These are phyloP conservation scores for Zoanthus sociatus DNA, from an alignment of 92 coral and sea anemone species.

Conservation along the genomic window DNA sequence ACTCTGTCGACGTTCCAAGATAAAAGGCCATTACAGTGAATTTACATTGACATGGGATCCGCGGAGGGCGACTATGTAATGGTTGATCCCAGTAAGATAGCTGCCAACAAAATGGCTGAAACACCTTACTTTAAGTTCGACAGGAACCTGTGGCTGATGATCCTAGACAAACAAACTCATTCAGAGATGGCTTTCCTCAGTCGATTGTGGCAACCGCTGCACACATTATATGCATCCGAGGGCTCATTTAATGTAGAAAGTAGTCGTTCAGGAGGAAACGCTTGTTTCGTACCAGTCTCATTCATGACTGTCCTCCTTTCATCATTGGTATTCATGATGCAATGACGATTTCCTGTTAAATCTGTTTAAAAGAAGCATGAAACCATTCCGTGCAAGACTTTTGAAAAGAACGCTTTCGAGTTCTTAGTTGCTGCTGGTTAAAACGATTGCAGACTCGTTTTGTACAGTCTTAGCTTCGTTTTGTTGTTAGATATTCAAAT, in stretches of 20 bases:
- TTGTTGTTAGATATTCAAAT: too few species aligned
- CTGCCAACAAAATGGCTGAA: constrained; percentile 40
- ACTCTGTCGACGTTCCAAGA: constrained; percentile 49
- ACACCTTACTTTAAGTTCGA: constrained; percentile 60
- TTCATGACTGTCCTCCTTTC: background rate
- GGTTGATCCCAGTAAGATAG: constrained; percentile 51
- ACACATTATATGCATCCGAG: constrained; percentile 57
- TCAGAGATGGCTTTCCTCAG: background rate
- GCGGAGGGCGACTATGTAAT: constrained; percentile 36
- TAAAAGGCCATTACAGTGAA: constrained; percentile 46
- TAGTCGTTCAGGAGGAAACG: background rate
- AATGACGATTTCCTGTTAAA: background rate
- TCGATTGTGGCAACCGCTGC: constrained; percentile 57
- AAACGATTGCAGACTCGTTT: too few species aligned
- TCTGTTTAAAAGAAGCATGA: background rate
- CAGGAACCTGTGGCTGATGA: constrained; percentile 58
- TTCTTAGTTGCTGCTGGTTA: too few species aligned
- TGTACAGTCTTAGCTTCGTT: too few species aligned
- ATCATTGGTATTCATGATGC: background rate
- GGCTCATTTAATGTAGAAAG: constrained; percentile 36
- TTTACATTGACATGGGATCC: constrained; percentile 62
- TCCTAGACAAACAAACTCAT: constrained; percentile 47
- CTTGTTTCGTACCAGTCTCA: background rate
- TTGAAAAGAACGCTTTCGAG: too few species aligned
- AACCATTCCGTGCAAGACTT: too few species aligned